Conservation (phyloP, 2,797 vertebrate genomes). For the Vireo griseus region DNA sequence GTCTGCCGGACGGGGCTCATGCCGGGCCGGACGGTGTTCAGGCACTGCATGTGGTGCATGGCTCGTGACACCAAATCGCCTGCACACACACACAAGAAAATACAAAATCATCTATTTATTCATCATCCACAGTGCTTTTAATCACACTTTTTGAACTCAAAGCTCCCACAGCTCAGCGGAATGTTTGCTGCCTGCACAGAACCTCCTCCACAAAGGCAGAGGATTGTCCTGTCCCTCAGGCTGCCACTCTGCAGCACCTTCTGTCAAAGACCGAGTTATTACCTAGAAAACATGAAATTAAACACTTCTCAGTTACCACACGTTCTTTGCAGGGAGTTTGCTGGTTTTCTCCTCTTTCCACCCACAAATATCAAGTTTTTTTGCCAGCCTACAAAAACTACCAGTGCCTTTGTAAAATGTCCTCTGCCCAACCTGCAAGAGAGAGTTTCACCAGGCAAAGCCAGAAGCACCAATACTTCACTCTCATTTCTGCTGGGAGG, state of each 20-base stretch:
- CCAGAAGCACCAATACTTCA: neutral
- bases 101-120: neutral
- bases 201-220: neutral
- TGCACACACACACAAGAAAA: conserved; percentile 41
- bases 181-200: neutral
- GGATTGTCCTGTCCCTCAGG: neutral
- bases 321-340: neutral
- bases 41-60: conserved; percentile 91
- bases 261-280: conserved; percentile 4
- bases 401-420: neutral
- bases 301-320: neutral
- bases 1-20: conserved; percentile 74
- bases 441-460: neutral
- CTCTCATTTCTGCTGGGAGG: neutral
- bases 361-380: neutral
- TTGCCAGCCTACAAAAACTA: neutral
- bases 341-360: neutral
- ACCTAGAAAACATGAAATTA: neutral
- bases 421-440: neutral
- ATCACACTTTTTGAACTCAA: neutral
- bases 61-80: conserved; percentile 91
- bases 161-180: neutral
- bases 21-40: conserved; percentile 72
- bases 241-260: neutral
- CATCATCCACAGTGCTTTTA: neutral